Conservation (phyloP, 2,113 vertebrate species). For the Varanus salvator region DNA sequence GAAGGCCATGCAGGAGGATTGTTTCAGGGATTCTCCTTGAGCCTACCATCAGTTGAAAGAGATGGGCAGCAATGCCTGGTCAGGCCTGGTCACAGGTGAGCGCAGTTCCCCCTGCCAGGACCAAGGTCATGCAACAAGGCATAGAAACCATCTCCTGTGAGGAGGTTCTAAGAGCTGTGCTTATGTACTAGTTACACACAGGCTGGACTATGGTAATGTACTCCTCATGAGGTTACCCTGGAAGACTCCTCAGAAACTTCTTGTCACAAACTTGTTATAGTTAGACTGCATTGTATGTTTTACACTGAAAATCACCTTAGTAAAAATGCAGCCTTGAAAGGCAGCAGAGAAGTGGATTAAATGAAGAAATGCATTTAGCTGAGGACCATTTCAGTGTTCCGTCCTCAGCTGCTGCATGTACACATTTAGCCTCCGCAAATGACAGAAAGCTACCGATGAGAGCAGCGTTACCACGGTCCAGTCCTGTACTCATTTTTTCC, state of each 20-base stretch:
- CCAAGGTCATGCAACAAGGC: no score
- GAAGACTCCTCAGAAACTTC: not conserved
- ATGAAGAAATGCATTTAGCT: not conserved
- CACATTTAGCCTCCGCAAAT: not conserved
- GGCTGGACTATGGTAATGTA: not conserved
- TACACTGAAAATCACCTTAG: not conserved
- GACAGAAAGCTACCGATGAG: not conserved
- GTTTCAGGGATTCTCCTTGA: no score
- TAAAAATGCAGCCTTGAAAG: not conserved
- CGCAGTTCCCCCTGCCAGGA: no score
- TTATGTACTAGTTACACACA: not conserved
- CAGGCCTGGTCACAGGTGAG: no score
- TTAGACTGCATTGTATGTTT: not conserved
- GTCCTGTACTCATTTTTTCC: not conserved
- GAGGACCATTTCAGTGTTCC: not conserved
- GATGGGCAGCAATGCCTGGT: no score
- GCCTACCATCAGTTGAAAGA: no score
- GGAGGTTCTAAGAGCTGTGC: no score
- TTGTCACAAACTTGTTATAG: not conserved
- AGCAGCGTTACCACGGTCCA: not conserved
- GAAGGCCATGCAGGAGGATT: no score
- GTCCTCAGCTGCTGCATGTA: not conserved
- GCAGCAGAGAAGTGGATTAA: not conserved
- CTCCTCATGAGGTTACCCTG: not conserved
- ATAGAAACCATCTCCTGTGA: no score